phyloP scores from a whole-genome alignment of 2,888 invertebrate genomes.

The Melieria picta region DNA sequence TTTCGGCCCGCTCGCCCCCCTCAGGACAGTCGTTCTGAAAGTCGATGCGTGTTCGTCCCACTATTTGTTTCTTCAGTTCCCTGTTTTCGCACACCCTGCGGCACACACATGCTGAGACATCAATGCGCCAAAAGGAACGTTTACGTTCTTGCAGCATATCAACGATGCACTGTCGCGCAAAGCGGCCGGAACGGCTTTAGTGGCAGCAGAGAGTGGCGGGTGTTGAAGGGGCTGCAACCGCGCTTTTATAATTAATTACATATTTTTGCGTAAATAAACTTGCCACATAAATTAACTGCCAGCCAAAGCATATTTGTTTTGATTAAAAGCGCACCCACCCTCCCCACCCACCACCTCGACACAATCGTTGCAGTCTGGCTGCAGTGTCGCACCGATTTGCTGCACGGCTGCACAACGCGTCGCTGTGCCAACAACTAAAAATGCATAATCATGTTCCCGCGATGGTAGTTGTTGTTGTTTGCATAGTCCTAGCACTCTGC shows the following conservation, averaged over 20 bases:
- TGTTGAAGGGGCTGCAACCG: background rate
- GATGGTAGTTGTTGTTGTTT: background rate
- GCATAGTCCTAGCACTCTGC: background rate
- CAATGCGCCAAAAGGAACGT: no score
- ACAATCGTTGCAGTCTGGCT: background rate
- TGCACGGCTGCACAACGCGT: background rate
- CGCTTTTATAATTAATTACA: constrained; percentile 32
- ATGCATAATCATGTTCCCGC: constrained; percentile 20
- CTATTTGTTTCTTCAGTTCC: no score
- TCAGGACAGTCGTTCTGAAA: no score
- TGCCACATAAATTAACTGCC: constrained; percentile 33
- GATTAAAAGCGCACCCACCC: constrained; percentile 5
- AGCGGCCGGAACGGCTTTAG: no score
- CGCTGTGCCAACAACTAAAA: constrained; percentile 4
- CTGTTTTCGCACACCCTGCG: no score
- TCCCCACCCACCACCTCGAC: background rate
- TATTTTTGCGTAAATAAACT: constrained; percentile 34
- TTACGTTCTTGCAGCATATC: no score
- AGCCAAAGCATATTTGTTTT: constrained; percentile 20
- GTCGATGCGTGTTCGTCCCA: no score
- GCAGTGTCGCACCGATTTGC: constrained; percentile 7
- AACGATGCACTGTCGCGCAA: no score
- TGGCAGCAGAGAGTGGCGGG: no score
- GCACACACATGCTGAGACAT: no score
- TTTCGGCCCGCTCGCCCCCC: no score